Base-by-base conservation (phyloP, 2,888 invertebrate genomes). In the Amiota minor region DNA sequence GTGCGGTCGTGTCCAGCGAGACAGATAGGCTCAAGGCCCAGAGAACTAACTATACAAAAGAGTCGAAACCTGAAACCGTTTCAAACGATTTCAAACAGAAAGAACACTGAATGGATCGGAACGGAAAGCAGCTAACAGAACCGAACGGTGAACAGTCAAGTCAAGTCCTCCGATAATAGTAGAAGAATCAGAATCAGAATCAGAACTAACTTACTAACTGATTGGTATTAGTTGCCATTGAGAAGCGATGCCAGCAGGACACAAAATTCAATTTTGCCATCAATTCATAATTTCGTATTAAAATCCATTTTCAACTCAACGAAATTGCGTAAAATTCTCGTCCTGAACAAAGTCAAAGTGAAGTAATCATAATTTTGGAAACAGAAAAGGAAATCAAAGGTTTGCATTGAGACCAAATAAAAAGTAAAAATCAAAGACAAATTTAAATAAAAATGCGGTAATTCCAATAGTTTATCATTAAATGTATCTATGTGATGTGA, bases 1-100 rank as follows among this genome's bases (percentile, higher is more conserved):
- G 80, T 77, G 74, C 78, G 79, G 80, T 80, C 74, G 79, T 76
- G 76, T 74, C 73, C 73, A 72, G 67, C 73, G 72, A 76, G 74
- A 76, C 59, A 20, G 20, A 20, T 45, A 35, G 64, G 14, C 35
- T n/a, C 45, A 46, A 14, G 46, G 35, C 12, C 64, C 64, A 14
- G 14, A 64, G 64, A 59, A 56, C 56, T 11, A 23, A 3, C 2
- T 35, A 35, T 6, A 35, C 2, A 2, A 35, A 14, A n/a, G 16
- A 53, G 16, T n/a, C 53, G 53, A 53, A 53, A 53, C 53, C 35
- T 35, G 53, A 53, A 53, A 16, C 6, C 53, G 16, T 16, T 16
- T 14, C 12, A 14, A 53, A 53, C 53, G n/a, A 16, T 16, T 16
- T 16, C 53, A 53, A 6, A 53, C 14, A 53, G 53, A 53, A 12